A percentile compares a stretch with the other conserved stretches of the same genome.
These are phyloP conservation scores for Isaurus tuberculatus DNA, from an alignment of 92 coral and sea anemone genomes.

Conservation along the genomic window DNA sequence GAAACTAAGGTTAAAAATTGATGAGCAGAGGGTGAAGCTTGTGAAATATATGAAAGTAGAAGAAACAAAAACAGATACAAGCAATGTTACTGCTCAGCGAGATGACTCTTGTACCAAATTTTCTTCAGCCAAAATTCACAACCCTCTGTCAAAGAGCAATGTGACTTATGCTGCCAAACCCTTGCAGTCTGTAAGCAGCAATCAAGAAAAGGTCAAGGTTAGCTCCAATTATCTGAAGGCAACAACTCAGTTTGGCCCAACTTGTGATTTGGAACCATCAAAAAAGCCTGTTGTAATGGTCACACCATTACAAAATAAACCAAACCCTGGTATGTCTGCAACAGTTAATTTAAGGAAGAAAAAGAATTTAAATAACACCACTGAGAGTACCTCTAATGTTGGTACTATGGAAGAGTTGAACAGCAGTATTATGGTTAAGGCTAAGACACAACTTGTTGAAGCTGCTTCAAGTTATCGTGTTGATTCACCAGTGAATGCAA, in stretches of 20 bases:
- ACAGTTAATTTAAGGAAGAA: slow-evolving; percentile 4
- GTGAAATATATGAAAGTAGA: slow-evolving; percentile 25
- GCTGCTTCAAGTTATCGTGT: background rate
- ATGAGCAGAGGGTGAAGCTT: slow-evolving; percentile 83
- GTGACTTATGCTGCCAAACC: background rate
- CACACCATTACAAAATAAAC: slow-evolving; percentile 28
- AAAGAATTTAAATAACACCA: background rate
- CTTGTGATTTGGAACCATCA: background rate
- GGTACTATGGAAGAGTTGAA: background rate
- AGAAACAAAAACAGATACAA: slow-evolving; percentile 1
- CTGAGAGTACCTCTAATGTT: background rate
- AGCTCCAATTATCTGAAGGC: background rate
- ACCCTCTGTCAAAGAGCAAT: background rate
- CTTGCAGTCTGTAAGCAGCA: background rate
- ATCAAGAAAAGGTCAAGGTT: background rate
- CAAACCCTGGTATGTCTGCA: background rate
- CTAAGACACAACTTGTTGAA: background rate
- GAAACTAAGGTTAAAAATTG: slow-evolving; percentile 83
- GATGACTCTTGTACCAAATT: background rate
- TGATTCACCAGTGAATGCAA: background rate
- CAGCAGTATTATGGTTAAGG: background rate
- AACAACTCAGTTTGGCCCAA: background rate
- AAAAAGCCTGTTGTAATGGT: slow-evolving; percentile 15
- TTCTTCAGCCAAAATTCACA: background rate
- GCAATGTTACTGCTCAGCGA: background rate